Evolutionary conservation across 37 sponge, comb jelly and placozoan species (phyloP).

Genomic region (Oopsacas minuta): DNA sequence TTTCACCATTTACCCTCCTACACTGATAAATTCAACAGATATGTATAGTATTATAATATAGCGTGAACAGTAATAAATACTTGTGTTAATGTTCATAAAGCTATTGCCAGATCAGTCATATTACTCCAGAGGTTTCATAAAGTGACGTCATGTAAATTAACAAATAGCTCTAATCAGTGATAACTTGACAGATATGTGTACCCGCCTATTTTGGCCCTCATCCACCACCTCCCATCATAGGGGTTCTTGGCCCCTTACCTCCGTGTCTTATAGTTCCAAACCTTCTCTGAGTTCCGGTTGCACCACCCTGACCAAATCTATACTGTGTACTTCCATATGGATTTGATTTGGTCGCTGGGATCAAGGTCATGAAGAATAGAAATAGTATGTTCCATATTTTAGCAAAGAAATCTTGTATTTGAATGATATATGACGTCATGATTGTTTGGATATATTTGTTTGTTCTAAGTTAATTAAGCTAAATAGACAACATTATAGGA

Average conservation of each 20-base stretch:
- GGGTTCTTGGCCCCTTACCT: not conserved
- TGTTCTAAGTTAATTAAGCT: too few species aligned
- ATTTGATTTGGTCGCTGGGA: not conserved
- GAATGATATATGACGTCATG: not conserved
- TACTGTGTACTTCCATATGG: not conserved
- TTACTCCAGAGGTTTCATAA: slow-evolving; percentile 12
- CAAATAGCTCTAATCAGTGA: not conserved
- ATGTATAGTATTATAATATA: too few species aligned
- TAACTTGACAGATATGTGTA: not conserved
- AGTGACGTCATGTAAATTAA: not conserved
- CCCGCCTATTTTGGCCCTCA: slow-evolving; percentile 14
- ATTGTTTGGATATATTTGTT: too few species aligned
- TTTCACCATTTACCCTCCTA: too few species aligned
- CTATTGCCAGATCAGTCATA: not conserved
- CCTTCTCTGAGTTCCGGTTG: not conserved
- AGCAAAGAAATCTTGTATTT: not conserved
- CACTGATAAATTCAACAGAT: too few species aligned
- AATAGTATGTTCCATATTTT: not conserved
- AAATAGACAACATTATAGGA: too few species aligned
- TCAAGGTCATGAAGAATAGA: not conserved
- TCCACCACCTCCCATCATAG: not conserved
- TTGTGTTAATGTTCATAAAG: too few species aligned
- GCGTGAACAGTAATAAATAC: too few species aligned
- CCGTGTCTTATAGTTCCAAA: not conserved
- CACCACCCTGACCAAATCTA: not conserved